Evolutionary conservation across 2,113 vertebrate genomes (phyloP).

Genomic region (Desmodus rotundus): DNA sequence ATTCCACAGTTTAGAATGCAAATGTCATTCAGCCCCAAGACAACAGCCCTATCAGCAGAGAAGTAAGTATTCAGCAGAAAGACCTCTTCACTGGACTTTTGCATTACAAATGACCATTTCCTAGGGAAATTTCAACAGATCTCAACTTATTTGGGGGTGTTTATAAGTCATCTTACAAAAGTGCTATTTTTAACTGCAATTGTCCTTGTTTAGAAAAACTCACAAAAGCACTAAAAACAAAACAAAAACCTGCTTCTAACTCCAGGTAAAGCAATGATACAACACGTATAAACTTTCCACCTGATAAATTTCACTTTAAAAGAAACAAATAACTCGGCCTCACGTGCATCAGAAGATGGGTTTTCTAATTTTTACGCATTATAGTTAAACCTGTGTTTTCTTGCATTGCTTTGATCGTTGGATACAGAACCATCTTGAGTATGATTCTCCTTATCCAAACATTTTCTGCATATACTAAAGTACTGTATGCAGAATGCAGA

Average conservation of each 20-base stretch:
- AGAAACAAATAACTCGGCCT: not conserved
- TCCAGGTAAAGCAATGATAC: not conserved
- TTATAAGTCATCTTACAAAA: not conserved
- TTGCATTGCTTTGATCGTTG: not conserved
- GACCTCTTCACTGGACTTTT: not conserved
- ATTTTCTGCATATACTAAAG: not conserved
- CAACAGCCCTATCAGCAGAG: not conserved
- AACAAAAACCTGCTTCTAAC: not conserved
- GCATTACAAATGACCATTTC: not conserved
- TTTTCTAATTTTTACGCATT: slow-evolving; percentile 9
- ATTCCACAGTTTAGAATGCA: slow-evolving; percentile 7
- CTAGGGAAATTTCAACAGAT: not conserved
- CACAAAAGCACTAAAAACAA: not conserved
- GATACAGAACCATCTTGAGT: not conserved
- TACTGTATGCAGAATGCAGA: not conserved
- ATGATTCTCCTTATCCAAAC: not conserved
- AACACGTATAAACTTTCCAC: not conserved
- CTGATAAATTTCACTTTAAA: not conserved
- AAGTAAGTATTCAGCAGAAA: not conserved
- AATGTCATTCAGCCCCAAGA: slow-evolving; percentile 34
- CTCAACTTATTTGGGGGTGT: not conserved
- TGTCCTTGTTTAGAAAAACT: not conserved
- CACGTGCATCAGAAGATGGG: not conserved
- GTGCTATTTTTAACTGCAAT: not conserved
- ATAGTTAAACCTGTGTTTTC: not conserved